Conservation (phyloP, 2,797 vertebrate genomes). For the Lutjanus campechanus region DNA sequence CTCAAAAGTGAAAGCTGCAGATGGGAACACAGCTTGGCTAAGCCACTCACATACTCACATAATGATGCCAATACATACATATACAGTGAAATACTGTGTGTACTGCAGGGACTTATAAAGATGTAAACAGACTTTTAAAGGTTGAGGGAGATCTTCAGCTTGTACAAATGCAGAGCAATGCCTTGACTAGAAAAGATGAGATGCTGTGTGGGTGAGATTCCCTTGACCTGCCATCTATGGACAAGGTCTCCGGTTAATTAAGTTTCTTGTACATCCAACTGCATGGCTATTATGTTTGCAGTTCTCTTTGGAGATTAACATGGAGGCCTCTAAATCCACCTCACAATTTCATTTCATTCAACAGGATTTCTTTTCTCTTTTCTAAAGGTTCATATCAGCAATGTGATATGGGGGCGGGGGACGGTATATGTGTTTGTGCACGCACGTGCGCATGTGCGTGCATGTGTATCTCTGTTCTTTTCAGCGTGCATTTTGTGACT, state of each 20-base stretch:
- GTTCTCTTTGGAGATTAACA: conserved; percentile 79
- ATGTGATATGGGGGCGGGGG: conserved; percentile 58
- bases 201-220: conserved; percentile 66
- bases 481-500: conserved; percentile 50
- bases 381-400: conserved; percentile 70
- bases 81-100: conserved; percentile 32
- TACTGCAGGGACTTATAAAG: conserved; percentile 19
- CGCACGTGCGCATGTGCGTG: neutral
- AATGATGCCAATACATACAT: conserved; percentile 36
- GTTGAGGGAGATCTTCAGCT: conserved; percentile 44
- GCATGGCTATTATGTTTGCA: conserved; percentile 72
- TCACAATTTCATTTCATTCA: conserved; percentile 79
- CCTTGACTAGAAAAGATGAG: conserved; percentile 59
- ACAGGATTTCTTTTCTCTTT: conserved; percentile 72
- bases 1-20: conserved; percentile 41
- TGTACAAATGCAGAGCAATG: conserved; percentile 57
- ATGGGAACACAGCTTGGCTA: conserved; percentile 52
- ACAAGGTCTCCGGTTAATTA: conserved; percentile 78
- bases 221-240: conserved; percentile 77
- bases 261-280: conserved; percentile 67
- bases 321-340: conserved; percentile 74
- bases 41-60: conserved; percentile 19
- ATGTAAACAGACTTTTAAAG: conserved; percentile 57
- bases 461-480: conserved; percentile 51
- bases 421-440: conserved; percentile 29